Percentiles rank a stretch among this genome's conserved stretches.
phyloP scores from a whole-genome alignment of 2,113 vertebrate species.

The Zeus faber region DNA sequence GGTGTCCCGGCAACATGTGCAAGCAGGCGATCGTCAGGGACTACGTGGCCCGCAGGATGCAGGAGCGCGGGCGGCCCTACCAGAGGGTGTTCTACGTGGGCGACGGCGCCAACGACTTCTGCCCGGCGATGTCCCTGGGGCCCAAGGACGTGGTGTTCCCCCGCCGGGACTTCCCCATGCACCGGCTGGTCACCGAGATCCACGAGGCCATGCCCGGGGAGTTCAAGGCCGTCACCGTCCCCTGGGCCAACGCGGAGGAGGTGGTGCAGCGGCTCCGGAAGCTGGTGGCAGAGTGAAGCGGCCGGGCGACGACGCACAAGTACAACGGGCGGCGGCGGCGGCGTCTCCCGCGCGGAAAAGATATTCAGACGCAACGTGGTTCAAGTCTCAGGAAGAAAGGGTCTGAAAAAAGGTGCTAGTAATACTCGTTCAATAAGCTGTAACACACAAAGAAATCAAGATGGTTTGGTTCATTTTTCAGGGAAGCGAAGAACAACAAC shows the following conservation, averaged over 20 bases:
- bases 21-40: slow-evolving; percentile 86
- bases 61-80: slow-evolving; percentile 79
- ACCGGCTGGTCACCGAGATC: slow-evolving; percentile 83
- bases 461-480: no score
- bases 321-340: no score
- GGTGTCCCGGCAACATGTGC: slow-evolving; percentile 94
- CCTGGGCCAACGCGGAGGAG: slow-evolving; percentile 84
- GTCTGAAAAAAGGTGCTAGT: no score
- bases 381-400: no score
- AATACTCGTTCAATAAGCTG: no score
- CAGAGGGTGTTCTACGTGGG: slow-evolving; percentile 90
- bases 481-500: no score
- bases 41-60: slow-evolving; percentile 81
- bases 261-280: slow-evolving; percentile 83
- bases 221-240: slow-evolving; percentile 84
- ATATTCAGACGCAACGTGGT: no score
- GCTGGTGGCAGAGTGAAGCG: slow-evolving; percentile 68
- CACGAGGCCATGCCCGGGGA: slow-evolving; percentile 79
- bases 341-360: no score
- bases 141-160: slow-evolving; percentile 85
- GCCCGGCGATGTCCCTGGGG: slow-evolving; percentile 78
- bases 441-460: no score
- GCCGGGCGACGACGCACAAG: no score
- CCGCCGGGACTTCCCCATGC: slow-evolving; percentile 88
- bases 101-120: slow-evolving; percentile 96